phyloP scores from a whole-genome alignment of 2,797 vertebrate species.

The Lepilemur ruficaudatus region DNA sequence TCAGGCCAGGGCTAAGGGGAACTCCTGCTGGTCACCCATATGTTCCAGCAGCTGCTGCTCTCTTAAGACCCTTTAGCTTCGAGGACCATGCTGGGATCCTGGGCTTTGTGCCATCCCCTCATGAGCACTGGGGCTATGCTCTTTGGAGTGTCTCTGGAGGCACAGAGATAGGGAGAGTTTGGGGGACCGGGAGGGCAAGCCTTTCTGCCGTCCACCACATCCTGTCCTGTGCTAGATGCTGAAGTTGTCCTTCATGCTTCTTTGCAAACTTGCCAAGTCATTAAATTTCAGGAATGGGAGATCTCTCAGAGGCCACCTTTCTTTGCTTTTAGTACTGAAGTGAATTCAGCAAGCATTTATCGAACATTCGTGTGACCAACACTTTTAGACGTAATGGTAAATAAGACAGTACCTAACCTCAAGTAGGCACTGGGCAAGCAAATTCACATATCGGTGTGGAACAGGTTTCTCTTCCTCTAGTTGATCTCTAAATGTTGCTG shows the following conservation, averaged over 20 bases:
- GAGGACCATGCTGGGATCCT: background rate
- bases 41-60: constrained; percentile 31
- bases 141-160: background rate
- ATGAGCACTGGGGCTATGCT: background rate
- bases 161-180: background rate
- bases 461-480: background rate
- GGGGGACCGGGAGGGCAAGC: background rate
- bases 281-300: background rate
- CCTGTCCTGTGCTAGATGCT: background rate
- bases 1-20: background rate
- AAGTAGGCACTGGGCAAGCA: background rate
- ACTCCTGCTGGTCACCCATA: background rate
- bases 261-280: background rate
- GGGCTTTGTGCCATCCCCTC: background rate
- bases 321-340: background rate
- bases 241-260: background rate
- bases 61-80: background rate
- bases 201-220: background rate
- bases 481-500: background rate
- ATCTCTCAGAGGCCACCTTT: background rate
- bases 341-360: background rate
- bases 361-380: background rate
- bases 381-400: background rate
- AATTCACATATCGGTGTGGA: background rate
- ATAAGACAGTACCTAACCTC: background rate